These are phyloP conservation scores for Daboia siamensis DNA, from an alignment of 2,113 vertebrate species.

Conservation along the genomic window DNA sequence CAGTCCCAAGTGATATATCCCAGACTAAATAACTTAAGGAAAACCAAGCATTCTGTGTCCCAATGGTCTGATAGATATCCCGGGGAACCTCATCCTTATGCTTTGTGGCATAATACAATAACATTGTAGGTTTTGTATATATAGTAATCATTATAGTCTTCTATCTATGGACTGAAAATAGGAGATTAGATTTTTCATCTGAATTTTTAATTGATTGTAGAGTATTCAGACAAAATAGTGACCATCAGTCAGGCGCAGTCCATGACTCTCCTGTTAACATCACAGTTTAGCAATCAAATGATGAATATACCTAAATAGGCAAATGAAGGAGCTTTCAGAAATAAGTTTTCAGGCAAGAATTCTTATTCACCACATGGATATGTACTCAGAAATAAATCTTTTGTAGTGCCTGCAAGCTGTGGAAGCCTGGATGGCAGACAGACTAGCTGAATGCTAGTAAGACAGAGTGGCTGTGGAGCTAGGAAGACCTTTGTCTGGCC, in stretches of 20 bases:
- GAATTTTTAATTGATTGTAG: neutral
- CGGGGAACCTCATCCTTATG: no score
- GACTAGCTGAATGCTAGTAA: neutral
- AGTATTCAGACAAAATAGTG: neutral
- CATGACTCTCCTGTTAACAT: neutral
- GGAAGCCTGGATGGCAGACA: neutral
- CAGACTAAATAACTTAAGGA: neutral
- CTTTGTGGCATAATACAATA: no score
- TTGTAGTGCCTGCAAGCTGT: no score
- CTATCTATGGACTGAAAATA: no score
- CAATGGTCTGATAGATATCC: no score
- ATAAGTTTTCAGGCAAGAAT: neutral
- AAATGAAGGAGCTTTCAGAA: neutral
- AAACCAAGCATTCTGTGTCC: neutral
- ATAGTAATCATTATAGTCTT: no score
- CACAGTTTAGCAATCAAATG: neutral
- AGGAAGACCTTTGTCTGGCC: neutral
- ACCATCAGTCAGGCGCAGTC: neutral
- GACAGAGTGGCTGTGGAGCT: neutral
- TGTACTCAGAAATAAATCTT: neutral
- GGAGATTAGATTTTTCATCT: no score
- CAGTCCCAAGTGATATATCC: neutral
- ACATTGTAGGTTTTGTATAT: no score
- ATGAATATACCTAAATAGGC: neutral
- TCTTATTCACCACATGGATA: neutral